A percentile compares a stretch with the other conserved stretches of the same genome.
phyloP scores from a whole-genome alignment of 2,113 vertebrate genomes.

The Tetraodon nigroviridis region DNA sequence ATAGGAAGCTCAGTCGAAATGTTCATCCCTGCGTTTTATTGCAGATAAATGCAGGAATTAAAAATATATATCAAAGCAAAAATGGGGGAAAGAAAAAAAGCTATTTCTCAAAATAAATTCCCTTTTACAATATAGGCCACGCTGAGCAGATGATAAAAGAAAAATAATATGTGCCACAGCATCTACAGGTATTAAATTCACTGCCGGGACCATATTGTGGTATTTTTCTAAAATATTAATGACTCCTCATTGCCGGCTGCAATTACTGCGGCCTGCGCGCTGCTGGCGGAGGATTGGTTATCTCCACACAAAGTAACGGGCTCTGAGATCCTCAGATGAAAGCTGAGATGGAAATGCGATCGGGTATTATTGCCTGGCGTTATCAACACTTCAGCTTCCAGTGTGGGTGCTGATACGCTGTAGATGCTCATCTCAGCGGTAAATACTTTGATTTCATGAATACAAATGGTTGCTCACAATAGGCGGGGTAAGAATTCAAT shows the following conservation, averaged over 20 bases:
- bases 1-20: constrained; percentile 18
- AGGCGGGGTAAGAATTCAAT: constrained; percentile 62
- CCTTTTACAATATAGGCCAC: too few species aligned
- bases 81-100: constrained; percentile 3
- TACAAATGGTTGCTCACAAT: constrained; percentile 66
- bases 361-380: constrained; percentile 58
- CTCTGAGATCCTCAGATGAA: constrained; percentile 67
- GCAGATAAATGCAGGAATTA: constrained; percentile 16
- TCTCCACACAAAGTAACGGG: constrained; percentile 59
- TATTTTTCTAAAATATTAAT: constrained; percentile 60
- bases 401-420: constrained; percentile 52
- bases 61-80: constrained; percentile 21
- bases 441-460: constrained; percentile 73
- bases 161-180: constrained; percentile 19
- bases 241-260: constrained; percentile 42
- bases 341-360: constrained; percentile 66
- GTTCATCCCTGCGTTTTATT: constrained; percentile 16
- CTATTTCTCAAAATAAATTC: too few species aligned
- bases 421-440: constrained; percentile 67
- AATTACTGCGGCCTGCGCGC: constrained; percentile 53
- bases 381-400: constrained; percentile 65
- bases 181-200: constrained; percentile 55
- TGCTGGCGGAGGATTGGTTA: constrained; percentile 50
- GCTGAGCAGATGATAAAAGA: constrained; percentile 26
- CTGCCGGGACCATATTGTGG: constrained; percentile 40